These are phyloP conservation scores for Clusia tigrina DNA, from an alignment of 2,888 invertebrate genomes.

Conservation along the genomic window DNA sequence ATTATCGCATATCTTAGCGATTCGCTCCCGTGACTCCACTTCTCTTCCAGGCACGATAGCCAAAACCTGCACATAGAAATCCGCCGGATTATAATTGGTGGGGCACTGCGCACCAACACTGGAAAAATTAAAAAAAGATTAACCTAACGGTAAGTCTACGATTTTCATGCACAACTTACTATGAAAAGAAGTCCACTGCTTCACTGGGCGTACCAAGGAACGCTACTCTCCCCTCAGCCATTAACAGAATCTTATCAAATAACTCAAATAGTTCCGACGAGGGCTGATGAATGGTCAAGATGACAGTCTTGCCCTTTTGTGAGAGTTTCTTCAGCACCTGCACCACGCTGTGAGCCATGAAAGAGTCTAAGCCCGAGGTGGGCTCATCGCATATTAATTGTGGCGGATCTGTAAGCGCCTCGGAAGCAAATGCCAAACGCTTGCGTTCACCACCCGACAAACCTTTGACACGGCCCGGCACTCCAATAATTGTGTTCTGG, in stretches of 20 bases:
- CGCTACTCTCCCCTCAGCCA: slow-evolving; percentile 92
- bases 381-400: slow-evolving; percentile 97
- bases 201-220: slow-evolving; percentile 84
- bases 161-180: slow-evolving; percentile 69
- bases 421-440: slow-evolving; percentile 94
- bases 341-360: slow-evolving; percentile 94
- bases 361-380: slow-evolving; percentile 95
- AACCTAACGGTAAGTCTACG: background rate
- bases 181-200: slow-evolving; percentile 80
- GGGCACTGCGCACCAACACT: slow-evolving; percentile 87
- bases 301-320: slow-evolving; percentile 85
- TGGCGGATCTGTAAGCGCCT: slow-evolving; percentile 93
- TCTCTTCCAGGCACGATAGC: slow-evolving; percentile 88
- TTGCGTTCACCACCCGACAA: slow-evolving; percentile 97
- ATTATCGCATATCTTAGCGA: slow-evolving; percentile 80
- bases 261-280: slow-evolving; percentile 89
- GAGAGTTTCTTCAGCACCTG: slow-evolving; percentile 80
- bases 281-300: slow-evolving; percentile 95
- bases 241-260: slow-evolving; percentile 86
- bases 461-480: slow-evolving; percentile 86
- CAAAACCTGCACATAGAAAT: slow-evolving; percentile 89
- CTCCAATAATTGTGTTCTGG: slow-evolving; percentile 88
- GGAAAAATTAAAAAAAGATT: slow-evolving; percentile 36
- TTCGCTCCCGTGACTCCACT: slow-evolving; percentile 78
- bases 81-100: slow-evolving; percentile 91